phyloP scores from a whole-genome alignment of 1,140 invertebrate genomes.

The Trichonephila clavipes region DNA sequence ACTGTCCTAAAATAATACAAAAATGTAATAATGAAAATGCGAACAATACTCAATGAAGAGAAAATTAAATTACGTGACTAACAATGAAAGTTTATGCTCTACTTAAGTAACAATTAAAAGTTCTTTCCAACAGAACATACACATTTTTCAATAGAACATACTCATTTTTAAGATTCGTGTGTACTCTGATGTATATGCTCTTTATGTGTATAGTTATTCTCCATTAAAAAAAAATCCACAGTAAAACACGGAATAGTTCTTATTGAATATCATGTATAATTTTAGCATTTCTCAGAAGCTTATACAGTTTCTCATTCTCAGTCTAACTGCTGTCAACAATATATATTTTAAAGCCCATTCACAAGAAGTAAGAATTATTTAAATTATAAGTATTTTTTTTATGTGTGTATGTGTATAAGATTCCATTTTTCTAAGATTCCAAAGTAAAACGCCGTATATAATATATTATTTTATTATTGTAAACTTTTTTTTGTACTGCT shows the following conservation, averaged over 20 bases:
- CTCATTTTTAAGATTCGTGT: not conserved
- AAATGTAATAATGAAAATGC: not conserved
- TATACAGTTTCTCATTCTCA: not conserved
- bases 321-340: not conserved
- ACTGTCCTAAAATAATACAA: not conserved
- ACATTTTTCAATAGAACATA: not conserved
- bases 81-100: not conserved
- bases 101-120: not conserved
- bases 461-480: not conserved
- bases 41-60: too few species aligned
- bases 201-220: not conserved
- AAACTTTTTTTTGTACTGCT: not conserved
- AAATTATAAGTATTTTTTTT: not conserved
- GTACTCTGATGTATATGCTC: not conserved
- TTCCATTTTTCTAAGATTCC: too few species aligned
- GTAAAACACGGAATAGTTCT: not conserved
- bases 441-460: too few species aligned
- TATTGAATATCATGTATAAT: not conserved
- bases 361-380: slow-evolving; percentile 1
- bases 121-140: not conserved
- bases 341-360: not conserved
- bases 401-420: too few species aligned
- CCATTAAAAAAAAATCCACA: not conserved
- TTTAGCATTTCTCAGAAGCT: not conserved
- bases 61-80: too few species aligned